phyloP scores from a whole-genome alignment of 92 coral and sea anemone species.

The Scolanthus callimorphus region DNA sequence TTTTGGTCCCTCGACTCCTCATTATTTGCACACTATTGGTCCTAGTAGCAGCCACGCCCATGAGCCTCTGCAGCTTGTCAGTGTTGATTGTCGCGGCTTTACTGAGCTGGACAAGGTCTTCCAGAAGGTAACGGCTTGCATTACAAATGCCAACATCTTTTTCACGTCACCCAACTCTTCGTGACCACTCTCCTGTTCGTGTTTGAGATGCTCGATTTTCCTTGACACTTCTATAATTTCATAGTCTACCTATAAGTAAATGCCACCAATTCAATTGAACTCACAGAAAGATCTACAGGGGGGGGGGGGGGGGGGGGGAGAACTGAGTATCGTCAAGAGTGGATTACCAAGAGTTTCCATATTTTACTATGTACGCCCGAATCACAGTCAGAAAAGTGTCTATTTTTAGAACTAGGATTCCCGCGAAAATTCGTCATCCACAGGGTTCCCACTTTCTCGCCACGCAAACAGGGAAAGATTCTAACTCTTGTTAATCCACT shows the following conservation, averaged over 20 bases:
- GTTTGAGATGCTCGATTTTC: slow-evolving; percentile 6
- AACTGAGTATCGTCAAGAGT: no score
- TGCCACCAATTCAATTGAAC: no score
- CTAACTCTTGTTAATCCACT: no score
- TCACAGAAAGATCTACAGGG: no score
- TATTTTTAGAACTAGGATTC: no score
- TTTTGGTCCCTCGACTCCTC: slow-evolving; percentile 14
- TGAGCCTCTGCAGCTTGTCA: slow-evolving; percentile 28
- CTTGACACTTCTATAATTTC: neutral
- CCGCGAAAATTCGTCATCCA: no score
- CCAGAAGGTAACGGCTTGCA: slow-evolving; percentile 35
- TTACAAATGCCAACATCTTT: slow-evolving; percentile 7
- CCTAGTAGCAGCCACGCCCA: slow-evolving; percentile 22
- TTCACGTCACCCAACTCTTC: slow-evolving; percentile 22
- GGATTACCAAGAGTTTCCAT: no score
- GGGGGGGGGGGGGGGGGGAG: no score
- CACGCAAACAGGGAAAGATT: no score
- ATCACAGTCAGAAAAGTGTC: no score
- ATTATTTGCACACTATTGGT: slow-evolving; percentile 12
- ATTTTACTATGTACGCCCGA: no score
- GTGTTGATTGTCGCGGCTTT: slow-evolving; percentile 22
- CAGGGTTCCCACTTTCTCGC: no score
- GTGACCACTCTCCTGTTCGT: slow-evolving; percentile 11
- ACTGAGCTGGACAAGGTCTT: slow-evolving; percentile 16
- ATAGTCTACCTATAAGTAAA: slow-evolving; percentile 10